Percentiles rank a stretch among this genome's conserved stretches.
Evolutionary conservation across 1,140 invertebrate species (phyloP).

Genomic region (Brachionus asplanchnoidis): DNA sequence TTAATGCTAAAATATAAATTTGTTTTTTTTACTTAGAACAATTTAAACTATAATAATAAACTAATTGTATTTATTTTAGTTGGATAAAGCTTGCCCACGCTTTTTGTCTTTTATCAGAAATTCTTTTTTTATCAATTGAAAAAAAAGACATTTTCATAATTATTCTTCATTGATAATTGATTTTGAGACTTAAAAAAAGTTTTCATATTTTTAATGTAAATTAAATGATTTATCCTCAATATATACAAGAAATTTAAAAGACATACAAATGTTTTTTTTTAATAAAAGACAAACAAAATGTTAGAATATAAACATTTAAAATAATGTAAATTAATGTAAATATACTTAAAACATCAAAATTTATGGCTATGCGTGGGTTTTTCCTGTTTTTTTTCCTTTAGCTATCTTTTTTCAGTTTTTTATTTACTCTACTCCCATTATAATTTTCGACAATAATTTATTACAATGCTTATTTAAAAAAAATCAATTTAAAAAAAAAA

Average conservation of each 20-base stretch:
- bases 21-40: not conserved
- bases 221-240: too few relatives aligned
- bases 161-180: not conserved
- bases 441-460: not conserved
- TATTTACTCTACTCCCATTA: not conserved
- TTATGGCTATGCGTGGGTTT: too few relatives aligned
- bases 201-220: too few relatives aligned
- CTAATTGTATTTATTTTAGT: not conserved
- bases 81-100: not conserved
- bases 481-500: not conserved
- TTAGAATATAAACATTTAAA: too few relatives aligned
- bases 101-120: not conserved
- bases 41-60: not conserved
- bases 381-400: too few relatives aligned
- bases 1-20: not conserved
- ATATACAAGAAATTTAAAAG: too few relatives aligned
- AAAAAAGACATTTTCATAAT: not conserved
- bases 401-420: not conserved
- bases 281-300: too few relatives aligned
- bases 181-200: not conserved
- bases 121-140: not conserved
- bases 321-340: too few relatives aligned
- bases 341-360: too few relatives aligned
- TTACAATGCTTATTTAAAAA: not conserved
- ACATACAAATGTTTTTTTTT: too few relatives aligned